These are phyloP conservation scores for Leptopterna dolabrata DNA, from an alignment of 2,888 invertebrate species.

Conservation along the genomic window DNA sequence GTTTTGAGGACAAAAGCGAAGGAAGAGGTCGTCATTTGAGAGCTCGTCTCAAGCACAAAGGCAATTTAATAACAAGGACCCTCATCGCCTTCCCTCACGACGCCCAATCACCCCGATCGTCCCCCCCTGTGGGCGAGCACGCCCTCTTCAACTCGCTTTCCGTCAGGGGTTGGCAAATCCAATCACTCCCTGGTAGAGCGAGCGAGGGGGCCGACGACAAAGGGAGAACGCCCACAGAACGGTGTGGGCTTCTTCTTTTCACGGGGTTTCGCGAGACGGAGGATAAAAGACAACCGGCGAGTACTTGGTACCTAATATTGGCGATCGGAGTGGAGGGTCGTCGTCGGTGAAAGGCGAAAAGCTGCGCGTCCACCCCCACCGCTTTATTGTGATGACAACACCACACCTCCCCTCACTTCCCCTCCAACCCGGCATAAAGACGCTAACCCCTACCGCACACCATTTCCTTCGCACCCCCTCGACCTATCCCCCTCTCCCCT, in stretches of 20 bases:
- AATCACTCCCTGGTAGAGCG: neutral
- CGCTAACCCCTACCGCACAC: neutral
- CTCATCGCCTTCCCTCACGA: neutral
- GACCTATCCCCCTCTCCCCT: neutral
- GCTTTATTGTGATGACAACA: neutral
- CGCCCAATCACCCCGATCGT: neutral
- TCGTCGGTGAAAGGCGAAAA: too few species aligned
- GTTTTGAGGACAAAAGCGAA: neutral
- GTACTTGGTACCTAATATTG: neutral
- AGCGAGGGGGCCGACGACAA: neutral
- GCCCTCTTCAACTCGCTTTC: neutral
- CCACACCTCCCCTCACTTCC: neutral
- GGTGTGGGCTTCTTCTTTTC: neutral
- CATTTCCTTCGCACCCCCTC: neutral
- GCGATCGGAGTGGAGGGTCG: too few species aligned
- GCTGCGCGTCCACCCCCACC: too few species aligned
- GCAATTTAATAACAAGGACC: slow-evolving; percentile 33
- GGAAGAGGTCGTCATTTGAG: neutral
- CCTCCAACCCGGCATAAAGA: neutral
- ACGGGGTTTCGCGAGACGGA: neutral
- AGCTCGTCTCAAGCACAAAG: neutral
- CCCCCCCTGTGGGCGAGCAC: neutral
- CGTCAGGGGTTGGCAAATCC: neutral
- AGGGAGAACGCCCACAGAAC: neutral
- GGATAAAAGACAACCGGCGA: neutral